phyloP scores from a whole-genome alignment of 2,888 invertebrate genomes.

The Mamestra brassicae region DNA sequence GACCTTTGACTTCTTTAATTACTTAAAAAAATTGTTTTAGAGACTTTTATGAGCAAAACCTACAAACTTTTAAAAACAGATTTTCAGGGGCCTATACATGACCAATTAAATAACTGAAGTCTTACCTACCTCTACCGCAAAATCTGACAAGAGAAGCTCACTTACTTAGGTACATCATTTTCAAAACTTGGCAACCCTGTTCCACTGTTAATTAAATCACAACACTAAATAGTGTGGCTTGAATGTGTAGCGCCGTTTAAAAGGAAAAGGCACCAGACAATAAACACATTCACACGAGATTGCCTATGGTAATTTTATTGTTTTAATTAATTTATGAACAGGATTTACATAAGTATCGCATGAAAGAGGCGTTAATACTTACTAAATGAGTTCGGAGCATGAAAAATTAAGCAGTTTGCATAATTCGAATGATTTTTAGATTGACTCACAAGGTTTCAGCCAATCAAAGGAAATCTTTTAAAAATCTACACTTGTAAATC shows the following conservation, averaged over 20 bases:
- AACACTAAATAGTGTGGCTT: conserved; percentile 5
- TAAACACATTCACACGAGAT: conserved; percentile 38
- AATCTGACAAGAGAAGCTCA: too few species aligned
- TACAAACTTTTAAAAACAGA: background rate
- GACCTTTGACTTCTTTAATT: too few species aligned
- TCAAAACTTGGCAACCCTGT: conserved; percentile 30
- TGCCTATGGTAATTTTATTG: conserved; percentile 41
- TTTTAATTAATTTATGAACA: conserved; percentile 45
- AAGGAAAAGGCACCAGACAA: conserved; percentile 26
- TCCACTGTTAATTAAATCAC: conserved; percentile 22
- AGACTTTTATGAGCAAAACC: background rate
- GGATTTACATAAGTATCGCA: conserved; percentile 41
- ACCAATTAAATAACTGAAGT: too few species aligned
- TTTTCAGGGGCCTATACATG: too few species aligned
- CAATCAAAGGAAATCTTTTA: background rate
- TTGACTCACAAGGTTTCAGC: background rate
- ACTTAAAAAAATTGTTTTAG: too few species aligned
- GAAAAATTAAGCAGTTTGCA: conserved; percentile 18
- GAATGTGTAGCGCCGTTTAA: conserved; percentile 22
- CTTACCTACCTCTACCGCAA: background rate
- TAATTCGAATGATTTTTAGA: background rate
- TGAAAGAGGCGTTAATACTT: conserved; percentile 9
- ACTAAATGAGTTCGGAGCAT: background rate
- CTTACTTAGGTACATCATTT: too few species aligned
- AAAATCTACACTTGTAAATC: too few species aligned